Base-by-base conservation (phyloP, 2,113 vertebrate species). In the Ictalurus punctatus region DNA sequence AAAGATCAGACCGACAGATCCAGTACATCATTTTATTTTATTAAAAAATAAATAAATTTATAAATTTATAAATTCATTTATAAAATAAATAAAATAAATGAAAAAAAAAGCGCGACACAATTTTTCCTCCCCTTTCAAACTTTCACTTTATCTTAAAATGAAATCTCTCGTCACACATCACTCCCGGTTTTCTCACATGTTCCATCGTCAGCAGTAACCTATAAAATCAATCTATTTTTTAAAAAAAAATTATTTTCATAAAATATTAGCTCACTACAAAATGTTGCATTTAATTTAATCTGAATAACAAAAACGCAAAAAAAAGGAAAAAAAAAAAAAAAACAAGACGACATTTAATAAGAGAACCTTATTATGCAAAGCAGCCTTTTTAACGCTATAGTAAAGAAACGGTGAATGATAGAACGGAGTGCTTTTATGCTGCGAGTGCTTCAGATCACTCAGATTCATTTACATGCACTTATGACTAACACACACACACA, bases 381-480 rank as follows among this genome's bases (percentile, higher is more conserved):
- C 37, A 14, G 25, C 3, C 25, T 48, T 27, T 54, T 80, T 54
- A n/a, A 54, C 16, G 48, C 27, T 54, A 0, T n/a, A 80, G 6
- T 54, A 17, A 52, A 6, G 48, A 54, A n/a, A 80, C 27, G 48
- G 6, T 30, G 44, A 80, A 80, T 54, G 7, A 54, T 48, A 17
- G 27, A 80, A 25, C 56, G 78, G 54, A 80, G 48, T 3, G 78
- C 44, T 30, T 80, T 78, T 27, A 78, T 48, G 1, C 23, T 48
- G 37, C 48, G 54, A 80, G 78, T 54, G 78, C 48, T 54, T 80
- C 78, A 80, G 48, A 79, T 79, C 76, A 7, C 3, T n/a, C 78
- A 17, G 44, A n/a, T 56, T 80, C 48, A 80, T 80, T 54, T 54
- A 52, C 78, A 52, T 54, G 48, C 48, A 79, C 76, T 79, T 79